A percentile compares a stretch with the other conserved stretches of the same genome.
Conservation (phyloP, 2,888 invertebrate genomes). For the Biston betularia region DNA sequence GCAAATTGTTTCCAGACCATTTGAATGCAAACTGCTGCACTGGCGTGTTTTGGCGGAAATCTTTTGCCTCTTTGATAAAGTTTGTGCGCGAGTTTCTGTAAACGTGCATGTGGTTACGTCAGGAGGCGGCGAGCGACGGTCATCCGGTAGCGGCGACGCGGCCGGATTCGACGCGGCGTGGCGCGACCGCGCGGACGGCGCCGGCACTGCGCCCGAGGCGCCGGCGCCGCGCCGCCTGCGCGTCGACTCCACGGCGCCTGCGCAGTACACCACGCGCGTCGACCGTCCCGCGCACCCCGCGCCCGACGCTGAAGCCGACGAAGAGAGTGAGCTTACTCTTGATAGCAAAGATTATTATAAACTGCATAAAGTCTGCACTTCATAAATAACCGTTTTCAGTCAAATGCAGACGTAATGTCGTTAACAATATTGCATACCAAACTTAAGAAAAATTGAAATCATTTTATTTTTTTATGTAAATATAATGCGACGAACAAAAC, state of each 20-base stretch:
- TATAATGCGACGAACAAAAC: too few relatives aligned
- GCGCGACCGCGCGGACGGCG: conserved; percentile 17
- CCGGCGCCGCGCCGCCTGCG: conserved; percentile 66
- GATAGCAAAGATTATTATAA: too few relatives aligned
- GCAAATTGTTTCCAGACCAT: too few relatives aligned
- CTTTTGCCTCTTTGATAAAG: too few relatives aligned
- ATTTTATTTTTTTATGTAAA: too few relatives aligned
- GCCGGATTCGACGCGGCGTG: conserved; percentile 5
- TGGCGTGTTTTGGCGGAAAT: too few relatives aligned
- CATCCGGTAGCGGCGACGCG: conserved; percentile 2
- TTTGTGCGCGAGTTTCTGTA: too few relatives aligned
- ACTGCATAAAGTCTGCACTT: too few relatives aligned
- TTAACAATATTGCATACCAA: not conserved
- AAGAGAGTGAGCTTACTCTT: conserved; percentile 63
- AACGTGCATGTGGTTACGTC: not conserved
- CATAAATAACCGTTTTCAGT: too few relatives aligned
- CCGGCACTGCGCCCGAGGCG: conserved; percentile 41
- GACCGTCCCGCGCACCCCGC: conserved; percentile 31
- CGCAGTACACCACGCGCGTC: conserved; percentile 72
- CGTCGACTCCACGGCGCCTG: conserved; percentile 66
- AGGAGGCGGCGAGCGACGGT: not conserved
- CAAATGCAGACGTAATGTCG: too few relatives aligned
- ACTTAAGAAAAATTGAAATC: not conserved
- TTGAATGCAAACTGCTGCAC: too few relatives aligned
- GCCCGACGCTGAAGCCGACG: conserved; percentile 46